Base-by-base conservation (phyloP, 2,113 vertebrate species). In the Brachypteracias leptosomus region DNA sequence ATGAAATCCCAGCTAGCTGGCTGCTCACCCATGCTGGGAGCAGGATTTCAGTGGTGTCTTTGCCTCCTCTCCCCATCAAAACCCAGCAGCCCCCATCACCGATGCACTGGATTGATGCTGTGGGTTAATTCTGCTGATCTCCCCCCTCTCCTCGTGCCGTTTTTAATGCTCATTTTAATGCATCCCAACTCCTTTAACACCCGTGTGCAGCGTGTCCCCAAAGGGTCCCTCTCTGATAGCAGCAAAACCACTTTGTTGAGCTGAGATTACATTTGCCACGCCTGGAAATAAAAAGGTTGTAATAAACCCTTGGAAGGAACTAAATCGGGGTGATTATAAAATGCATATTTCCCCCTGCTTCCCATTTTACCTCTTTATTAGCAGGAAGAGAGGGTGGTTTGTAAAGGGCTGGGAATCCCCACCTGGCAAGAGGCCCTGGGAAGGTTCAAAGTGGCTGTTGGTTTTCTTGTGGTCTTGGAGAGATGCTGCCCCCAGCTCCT, bases 201-300 rank as follows among this genome's bases (percentile, higher is more conserved):
- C 42, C 2, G 4, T 74, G 94, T 51, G 42, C 42, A 42, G 42
- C 42, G 42, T 15, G 15, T 42, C 93, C 94, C 78, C 13, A 13
- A 61, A 94, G 92, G 87, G 33, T 58, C 83, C 83, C 44, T 31
- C n/a, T 42, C 47, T 76, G 93, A 88, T 49, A 75, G 77, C 74
- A 62, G 20, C 25, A 51, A 95, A 87, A 92, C 13, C 33, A 25
- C 59, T 40, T 5, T 8, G 6, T 68, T 6, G 29, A 68, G 76
- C 13, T 5, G 57, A 96, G 83, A 95, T 92, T 84, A 74, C 92
- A 89, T 93, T 97, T 55, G 73, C 92, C 89, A 89, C 44, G n/a
- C 89, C n/a, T 51, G 90, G 47, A 90, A 96, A 96, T 80, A 90
- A 96, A 42, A 96, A 96, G 89, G 87, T 95, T 91, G 94, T 84